These are phyloP conservation scores for Halcyon badia DNA, from an alignment of 2,797 vertebrate genomes.

Conservation along the genomic window DNA sequence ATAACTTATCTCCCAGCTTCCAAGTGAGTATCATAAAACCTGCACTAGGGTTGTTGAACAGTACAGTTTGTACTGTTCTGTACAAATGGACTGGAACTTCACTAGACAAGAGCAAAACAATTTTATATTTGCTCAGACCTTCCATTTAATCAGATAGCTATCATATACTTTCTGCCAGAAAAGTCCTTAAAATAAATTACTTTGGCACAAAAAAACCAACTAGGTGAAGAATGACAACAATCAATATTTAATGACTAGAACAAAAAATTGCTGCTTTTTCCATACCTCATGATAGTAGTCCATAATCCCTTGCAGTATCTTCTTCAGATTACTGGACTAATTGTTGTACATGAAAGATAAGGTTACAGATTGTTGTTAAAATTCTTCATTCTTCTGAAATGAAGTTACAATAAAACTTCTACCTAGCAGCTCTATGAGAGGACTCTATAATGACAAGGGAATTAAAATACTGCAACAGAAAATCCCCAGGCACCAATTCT, in stretches of 20 bases:
- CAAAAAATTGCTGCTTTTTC: neutral
- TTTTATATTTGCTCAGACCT: neutral
- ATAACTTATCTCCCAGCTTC: neutral
- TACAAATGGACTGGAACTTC: neutral
- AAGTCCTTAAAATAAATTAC: neutral
- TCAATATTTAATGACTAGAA: neutral
- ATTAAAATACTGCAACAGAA: neutral
- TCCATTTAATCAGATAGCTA: neutral
- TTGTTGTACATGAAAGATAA: constrained; percentile 57
- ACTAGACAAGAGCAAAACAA: neutral
- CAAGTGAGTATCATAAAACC: neutral
- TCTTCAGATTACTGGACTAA: constrained; percentile 97
- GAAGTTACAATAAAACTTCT: neutral
- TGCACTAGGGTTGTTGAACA: neutral
- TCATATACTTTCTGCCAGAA: neutral
- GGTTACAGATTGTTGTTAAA: neutral
- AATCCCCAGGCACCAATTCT: neutral
- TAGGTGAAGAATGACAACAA: neutral
- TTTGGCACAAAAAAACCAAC: neutral
- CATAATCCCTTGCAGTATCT: constrained; percentile 95
- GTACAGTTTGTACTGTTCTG: neutral
- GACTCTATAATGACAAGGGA: neutral
- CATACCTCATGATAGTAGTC: constrained; percentile 97
- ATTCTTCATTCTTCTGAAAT: neutral
- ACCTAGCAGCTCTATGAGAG: neutral